These are phyloP conservation scores for Cyclopterus lumpus DNA, from an alignment of 2,797 vertebrate genomes.

Conservation along the genomic window DNA sequence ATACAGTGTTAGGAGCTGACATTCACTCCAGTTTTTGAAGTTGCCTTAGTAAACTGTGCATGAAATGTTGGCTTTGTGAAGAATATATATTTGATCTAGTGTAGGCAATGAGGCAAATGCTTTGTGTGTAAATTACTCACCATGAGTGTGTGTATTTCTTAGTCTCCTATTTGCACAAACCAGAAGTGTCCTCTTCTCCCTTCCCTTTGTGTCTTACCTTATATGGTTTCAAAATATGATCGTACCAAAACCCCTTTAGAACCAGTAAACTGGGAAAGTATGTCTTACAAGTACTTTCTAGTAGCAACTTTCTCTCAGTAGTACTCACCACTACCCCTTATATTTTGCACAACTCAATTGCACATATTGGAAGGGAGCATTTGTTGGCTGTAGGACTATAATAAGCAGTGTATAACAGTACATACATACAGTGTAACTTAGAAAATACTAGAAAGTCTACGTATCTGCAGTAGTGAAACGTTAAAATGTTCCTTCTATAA, in stretches of 20 bases:
- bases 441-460: background rate
- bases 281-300: constrained; percentile 16
- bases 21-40: constrained; percentile 62
- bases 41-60: constrained; percentile 79
- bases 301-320: constrained; percentile 31
- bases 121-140: constrained; percentile 67
- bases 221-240: constrained; percentile 11
- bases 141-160: constrained; percentile 50
- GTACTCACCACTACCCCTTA: constrained; percentile 13
- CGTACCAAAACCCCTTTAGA: background rate
- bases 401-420: background rate
- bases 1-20: constrained; percentile 53
- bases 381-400: background rate
- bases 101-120: constrained; percentile 55
- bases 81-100: constrained; percentile 65
- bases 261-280: constrained; percentile 19
- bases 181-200: constrained; percentile 77
- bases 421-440: background rate
- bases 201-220: constrained; percentile 44
- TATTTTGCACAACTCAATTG: constrained; percentile 26
- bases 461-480: constrained; percentile 8
- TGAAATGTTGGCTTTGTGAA: constrained; percentile 71
- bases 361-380: background rate
- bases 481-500: background rate
- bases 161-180: constrained; percentile 78